These are phyloP conservation scores for Danio aesculapii DNA, from an alignment of 2,797 vertebrate species.

Conservation along the genomic window DNA sequence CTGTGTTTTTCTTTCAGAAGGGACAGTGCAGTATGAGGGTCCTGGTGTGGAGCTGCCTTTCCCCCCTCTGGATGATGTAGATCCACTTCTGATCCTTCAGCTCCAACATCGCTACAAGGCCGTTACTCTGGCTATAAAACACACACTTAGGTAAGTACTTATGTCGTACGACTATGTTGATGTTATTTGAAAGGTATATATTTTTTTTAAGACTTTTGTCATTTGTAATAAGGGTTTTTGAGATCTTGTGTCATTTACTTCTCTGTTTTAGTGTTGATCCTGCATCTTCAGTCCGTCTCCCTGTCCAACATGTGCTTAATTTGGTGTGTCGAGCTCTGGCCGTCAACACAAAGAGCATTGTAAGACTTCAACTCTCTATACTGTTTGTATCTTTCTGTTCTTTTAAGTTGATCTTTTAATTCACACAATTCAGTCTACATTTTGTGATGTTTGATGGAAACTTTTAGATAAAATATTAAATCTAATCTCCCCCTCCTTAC, in stretches of 20 bases:
- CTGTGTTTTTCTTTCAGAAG: slow-evolving; percentile 70
- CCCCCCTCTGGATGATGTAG: slow-evolving; percentile 76
- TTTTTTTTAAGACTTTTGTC: background rate
- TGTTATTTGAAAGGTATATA: background rate
- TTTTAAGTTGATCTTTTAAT: background rate
- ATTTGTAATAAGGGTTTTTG: background rate
- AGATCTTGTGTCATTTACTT: slow-evolving; percentile 13
- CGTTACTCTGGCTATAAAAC: slow-evolving; percentile 81
- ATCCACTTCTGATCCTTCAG: slow-evolving; percentile 80
- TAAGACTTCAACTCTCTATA: slow-evolving; percentile 68
- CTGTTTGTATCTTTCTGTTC: background rate
- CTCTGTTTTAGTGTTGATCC: slow-evolving; percentile 80
- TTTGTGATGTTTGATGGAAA: no score
- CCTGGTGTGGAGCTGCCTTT: slow-evolving; percentile 82
- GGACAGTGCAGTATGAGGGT: slow-evolving; percentile 82
- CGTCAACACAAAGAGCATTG: slow-evolving; percentile 83
- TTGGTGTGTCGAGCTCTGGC: slow-evolving; percentile 86
- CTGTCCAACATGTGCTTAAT: slow-evolving; percentile 85
- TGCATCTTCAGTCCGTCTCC: slow-evolving; percentile 83
- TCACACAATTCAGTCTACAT: no score
- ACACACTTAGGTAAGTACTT: slow-evolving; percentile 74
- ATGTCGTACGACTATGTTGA: background rate
- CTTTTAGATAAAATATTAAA: no score
- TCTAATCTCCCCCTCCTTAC: no score
- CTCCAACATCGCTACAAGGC: slow-evolving; percentile 84